Base-by-base conservation (phyloP, 1,140 invertebrate species). In the Parasteatoda tepidariorum region DNA sequence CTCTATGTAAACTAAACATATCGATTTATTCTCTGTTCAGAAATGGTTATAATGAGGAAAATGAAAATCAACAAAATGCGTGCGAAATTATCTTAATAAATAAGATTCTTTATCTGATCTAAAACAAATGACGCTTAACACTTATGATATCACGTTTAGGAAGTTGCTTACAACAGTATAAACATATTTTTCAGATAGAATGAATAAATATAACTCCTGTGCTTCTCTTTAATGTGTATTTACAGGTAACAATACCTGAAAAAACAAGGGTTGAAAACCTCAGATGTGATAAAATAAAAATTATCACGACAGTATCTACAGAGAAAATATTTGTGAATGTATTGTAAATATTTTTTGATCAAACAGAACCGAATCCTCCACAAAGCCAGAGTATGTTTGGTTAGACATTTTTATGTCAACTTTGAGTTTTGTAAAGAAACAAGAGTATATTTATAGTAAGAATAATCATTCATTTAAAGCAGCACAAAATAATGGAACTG, bases 291-390 rank as follows among this genome's bases (percentile, higher is more conserved):
- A 67, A 67, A 67, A 67, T 33, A 67, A 67, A 30, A 26, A 67
- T 67, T 67, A 67, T 67, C 64, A n/a, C 24, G 24, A 67, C 13
- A 2, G 18, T n/a, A n/a, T n/a, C n/a, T n/a, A n/a, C n/a, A 67
- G 33, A 11, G 64, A 34, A 67, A 67, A 67, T 67, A 67, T 67
- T 67, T 67, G 64, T 22, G 15, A 11, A 22, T 34, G 64, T 34
- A 33, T 67, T 6, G 64, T 67, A 67, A 67, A 67, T 67, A 67
- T 67, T 41, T 26, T 67, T 24, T 67, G 64, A 67, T 67, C 64
- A 67, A 67, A 67, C 41, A 67, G n/a, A 67, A 22, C 31, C 15
- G 18, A 38, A 33, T 67, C 31, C 15, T 41, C 24, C 26, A 67
- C 64, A 67, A 38, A 38, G 18, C 18, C 9, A 67, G 5, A 15